These are phyloP conservation scores for Cydia fagiglandana DNA, from an alignment of 1,140 invertebrate species.

Conservation along the genomic window DNA sequence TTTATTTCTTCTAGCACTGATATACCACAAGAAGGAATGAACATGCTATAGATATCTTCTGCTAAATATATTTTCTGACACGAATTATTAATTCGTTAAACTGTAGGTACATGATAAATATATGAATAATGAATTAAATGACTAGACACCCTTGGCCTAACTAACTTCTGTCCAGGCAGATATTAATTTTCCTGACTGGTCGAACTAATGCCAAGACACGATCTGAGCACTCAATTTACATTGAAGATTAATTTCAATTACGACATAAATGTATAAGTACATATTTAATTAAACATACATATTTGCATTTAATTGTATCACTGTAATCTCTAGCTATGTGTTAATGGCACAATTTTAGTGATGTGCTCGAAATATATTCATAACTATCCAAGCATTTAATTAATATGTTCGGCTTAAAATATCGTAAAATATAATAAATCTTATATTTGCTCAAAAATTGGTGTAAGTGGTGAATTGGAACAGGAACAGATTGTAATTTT, in stretches of 20 bases:
- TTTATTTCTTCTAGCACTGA: too few species aligned
- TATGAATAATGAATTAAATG: background rate
- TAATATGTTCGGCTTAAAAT: too few species aligned
- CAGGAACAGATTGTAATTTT: too few species aligned
- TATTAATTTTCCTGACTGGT: constrained; percentile 14
- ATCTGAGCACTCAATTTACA: constrained; percentile 2
- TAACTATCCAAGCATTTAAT: too few species aligned
- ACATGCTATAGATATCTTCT: too few species aligned
- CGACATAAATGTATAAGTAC: background rate
- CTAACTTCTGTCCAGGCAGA: constrained; percentile 11
- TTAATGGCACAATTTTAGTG: background rate
- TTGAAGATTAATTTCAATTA: background rate
- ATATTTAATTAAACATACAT: background rate
- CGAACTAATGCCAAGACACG: constrained; percentile 23
- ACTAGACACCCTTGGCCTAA: background rate
- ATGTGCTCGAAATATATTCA: too few species aligned
- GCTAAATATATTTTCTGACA: constrained; percentile 24
- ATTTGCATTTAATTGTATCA: background rate
- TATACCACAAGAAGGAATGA: too few species aligned
- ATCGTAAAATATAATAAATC: too few species aligned
- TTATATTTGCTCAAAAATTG: too few species aligned
- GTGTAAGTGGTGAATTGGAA: too few species aligned
- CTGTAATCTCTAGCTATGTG: background rate
- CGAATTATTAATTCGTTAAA: background rate
- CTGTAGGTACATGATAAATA: background rate